A percentile compares a stretch with the other conserved stretches of the same genome.
Conservation (phyloP, 2,113 vertebrate genomes). For the Platysternon megacephalum region DNA sequence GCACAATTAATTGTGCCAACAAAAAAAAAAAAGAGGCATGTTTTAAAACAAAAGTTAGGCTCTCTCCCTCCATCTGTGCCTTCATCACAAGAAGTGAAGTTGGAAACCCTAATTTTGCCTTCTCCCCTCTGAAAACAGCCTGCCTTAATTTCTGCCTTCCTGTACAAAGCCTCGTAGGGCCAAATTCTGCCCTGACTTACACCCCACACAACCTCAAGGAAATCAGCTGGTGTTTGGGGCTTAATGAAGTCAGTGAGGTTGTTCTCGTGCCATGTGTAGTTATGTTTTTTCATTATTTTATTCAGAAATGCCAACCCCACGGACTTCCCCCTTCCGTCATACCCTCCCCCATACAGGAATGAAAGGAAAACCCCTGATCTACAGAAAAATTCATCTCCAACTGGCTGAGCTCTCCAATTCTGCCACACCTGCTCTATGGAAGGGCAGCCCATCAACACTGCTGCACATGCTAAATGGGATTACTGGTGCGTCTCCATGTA, state of each 20-base stretch:
- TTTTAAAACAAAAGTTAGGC: too few relatives aligned
- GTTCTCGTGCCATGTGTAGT: neutral
- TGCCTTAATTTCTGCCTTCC: neutral
- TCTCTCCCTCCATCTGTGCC: too few relatives aligned
- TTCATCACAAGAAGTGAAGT: too few relatives aligned
- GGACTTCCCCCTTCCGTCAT: neutral
- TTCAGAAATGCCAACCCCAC: neutral
- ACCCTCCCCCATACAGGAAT: neutral
- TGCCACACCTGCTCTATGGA: neutral
- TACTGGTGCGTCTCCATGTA: neutral
- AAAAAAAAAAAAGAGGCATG: too few relatives aligned
- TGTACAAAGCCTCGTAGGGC: neutral
- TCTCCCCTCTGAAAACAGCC: too few relatives aligned
- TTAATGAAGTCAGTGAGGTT: neutral
- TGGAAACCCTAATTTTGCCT: too few relatives aligned
- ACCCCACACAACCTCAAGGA: neutral
- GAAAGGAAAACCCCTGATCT: neutral
- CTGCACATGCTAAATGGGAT: neutral
- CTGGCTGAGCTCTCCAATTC: neutral
- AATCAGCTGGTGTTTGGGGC: neutral
- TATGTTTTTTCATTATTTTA: neutral
- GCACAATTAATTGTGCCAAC: too few relatives aligned
- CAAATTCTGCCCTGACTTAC: neutral
- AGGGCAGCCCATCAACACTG: neutral
- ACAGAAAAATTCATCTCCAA: neutral